Evolutionary conservation across 1,140 invertebrate genomes (phyloP).

Genomic region (Oppia nitens): DNA sequence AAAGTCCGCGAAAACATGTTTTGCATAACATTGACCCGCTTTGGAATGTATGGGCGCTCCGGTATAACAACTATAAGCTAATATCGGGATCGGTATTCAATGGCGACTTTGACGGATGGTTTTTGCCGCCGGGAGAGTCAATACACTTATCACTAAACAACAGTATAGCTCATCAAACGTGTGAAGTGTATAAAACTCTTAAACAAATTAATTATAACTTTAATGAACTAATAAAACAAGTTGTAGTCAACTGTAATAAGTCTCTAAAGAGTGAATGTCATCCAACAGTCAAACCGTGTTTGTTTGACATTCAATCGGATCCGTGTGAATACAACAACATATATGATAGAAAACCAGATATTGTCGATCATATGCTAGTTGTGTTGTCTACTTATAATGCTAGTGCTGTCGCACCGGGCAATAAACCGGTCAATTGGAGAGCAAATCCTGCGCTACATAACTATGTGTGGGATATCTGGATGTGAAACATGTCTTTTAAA

Average conservation of each 20-base stretch:
- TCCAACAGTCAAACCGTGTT: slow-evolving; percentile 16
- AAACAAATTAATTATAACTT: slow-evolving; percentile 16
- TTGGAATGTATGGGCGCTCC: slow-evolving; percentile 47
- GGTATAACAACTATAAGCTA: slow-evolving; percentile 59
- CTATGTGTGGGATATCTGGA: slow-evolving; percentile 22
- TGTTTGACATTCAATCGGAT: slow-evolving; percentile 28
- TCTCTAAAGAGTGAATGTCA: slow-evolving; percentile 21
- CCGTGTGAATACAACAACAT: slow-evolving; percentile 30
- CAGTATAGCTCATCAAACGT: slow-evolving; percentile 9
- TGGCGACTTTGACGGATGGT: slow-evolving; percentile 21
- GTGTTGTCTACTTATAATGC: slow-evolving; percentile 40
- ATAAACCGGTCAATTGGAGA: slow-evolving; percentile 43
- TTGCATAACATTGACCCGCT: slow-evolving; percentile 79
- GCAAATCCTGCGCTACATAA: slow-evolving; percentile 42
- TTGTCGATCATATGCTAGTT: slow-evolving; percentile 30
- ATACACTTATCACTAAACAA: not conserved
- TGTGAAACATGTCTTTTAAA: not conserved
- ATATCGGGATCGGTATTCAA: slow-evolving; percentile 41
- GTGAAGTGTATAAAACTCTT: slow-evolving; percentile 22
- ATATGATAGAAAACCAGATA: slow-evolving; percentile 22
- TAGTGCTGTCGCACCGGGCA: slow-evolving; percentile 50
- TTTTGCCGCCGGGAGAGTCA: slow-evolving; percentile 12
- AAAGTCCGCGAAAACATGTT: slow-evolving; percentile 44
- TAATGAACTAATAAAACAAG: not conserved
- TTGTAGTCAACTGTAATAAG: slow-evolving; percentile 15